Conservation (phyloP, 2,113 vertebrate genomes). For the Stegastes partitus region DNA sequence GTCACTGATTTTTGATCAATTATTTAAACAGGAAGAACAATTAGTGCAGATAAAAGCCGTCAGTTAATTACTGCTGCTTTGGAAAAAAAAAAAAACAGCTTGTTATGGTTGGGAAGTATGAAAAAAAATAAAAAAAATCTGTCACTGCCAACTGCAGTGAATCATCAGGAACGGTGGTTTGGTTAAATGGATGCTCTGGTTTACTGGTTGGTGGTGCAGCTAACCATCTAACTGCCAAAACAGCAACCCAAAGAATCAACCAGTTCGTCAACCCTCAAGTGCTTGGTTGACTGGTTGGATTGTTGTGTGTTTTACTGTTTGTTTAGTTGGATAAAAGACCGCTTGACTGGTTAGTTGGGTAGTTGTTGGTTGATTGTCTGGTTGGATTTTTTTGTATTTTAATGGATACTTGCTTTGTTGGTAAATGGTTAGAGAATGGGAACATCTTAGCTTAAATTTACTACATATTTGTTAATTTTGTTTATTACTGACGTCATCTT, state of each 20-base stretch:
- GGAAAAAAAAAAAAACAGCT: conserved; percentile 24
- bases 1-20: conserved; percentile 57
- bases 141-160: conserved; percentile 37
- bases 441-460: no score
- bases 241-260: no score
- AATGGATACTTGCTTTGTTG: no score
- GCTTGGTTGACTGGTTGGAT: neutral
- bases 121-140: conserved; percentile 27
- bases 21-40: conserved; percentile 57
- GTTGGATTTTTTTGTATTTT: no score
- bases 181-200: neutral
- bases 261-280: no score
- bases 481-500: no score
- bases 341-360: neutral
- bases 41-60: conserved; percentile 51
- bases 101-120: conserved; percentile 24
- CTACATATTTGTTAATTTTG: no score
- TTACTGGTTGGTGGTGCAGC: neutral
- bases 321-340: neutral
- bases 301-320: neutral
- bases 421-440: no score
- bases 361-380: neutral
- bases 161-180: conserved; percentile 14
- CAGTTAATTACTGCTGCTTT: conserved; percentile 50
- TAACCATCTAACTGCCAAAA: no score